Evolutionary conservation across 1,140 invertebrate species (phyloP).

Genomic region (Drosophila nannoptera): DNA sequence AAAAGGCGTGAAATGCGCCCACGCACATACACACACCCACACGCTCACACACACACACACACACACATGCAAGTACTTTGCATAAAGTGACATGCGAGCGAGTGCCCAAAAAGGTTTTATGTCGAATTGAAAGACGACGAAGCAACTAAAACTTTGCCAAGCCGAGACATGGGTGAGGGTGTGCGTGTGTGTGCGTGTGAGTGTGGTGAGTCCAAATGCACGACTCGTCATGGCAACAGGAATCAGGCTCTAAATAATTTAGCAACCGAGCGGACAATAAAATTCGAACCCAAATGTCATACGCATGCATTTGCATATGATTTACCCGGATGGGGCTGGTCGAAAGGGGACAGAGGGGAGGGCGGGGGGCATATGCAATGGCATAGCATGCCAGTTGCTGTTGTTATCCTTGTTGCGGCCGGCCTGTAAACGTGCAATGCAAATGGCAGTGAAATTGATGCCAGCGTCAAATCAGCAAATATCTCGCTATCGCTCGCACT

Average conservation of each 20-base stretch:
- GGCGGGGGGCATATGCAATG: slow-evolving; percentile 12
- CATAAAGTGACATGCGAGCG: slow-evolving; percentile 62
- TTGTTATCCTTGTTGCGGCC: slow-evolving; percentile 16
- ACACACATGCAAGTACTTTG: slow-evolving; percentile 49
- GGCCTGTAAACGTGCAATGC: slow-evolving; percentile 29
- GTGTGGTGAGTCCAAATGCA: slow-evolving; percentile 63
- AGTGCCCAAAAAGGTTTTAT: slow-evolving; percentile 68
- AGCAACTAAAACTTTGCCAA: slow-evolving; percentile 36
- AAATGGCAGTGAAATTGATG: slow-evolving; percentile 37
- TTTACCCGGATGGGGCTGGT: slow-evolving; percentile 31
- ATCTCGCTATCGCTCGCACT: not conserved
- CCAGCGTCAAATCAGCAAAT: slow-evolving; percentile 35
- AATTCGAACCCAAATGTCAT: slow-evolving; percentile 76
- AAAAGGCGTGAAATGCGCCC: slow-evolving; percentile 66
- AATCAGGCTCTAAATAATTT: slow-evolving; percentile 77
- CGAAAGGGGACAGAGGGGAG: no score
- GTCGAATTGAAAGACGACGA: slow-evolving; percentile 68
- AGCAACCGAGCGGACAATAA: slow-evolving; percentile 73
- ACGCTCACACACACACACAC: slow-evolving; percentile 11
- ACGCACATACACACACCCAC: not conserved
- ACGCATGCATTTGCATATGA: slow-evolving; percentile 76
- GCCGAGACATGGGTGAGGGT: slow-evolving; percentile 47
- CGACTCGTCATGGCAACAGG: slow-evolving; percentile 64
- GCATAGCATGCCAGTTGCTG: slow-evolving; percentile 2
- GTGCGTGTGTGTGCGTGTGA: slow-evolving; percentile 47